Evolutionary conservation across 2,797 vertebrate species (phyloP), one percentile per base, ranked within the genome.

Genomic region (Sebastes minor): DNA sequence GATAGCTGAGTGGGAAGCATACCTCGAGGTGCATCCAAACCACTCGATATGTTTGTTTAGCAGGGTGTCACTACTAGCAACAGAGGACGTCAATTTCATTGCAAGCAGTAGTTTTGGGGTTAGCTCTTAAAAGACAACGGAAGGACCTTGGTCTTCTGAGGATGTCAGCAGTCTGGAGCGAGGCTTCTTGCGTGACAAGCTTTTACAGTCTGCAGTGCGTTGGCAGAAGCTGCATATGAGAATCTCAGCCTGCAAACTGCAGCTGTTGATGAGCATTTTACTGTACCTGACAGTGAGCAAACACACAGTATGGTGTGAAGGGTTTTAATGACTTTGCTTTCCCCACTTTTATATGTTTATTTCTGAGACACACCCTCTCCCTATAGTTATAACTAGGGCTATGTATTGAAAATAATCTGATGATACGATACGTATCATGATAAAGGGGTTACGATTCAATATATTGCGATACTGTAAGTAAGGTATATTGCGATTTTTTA

Each of bases 31-130:
- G 84, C 92, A 91, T 91, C 91, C 88, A 90, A 89, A 92, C 87
- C 90, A 94, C 87, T 89, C 78, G 88, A 92, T 93, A 91, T 94
- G 90, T 94, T 94, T 94, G 90, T 94, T 91, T 93, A 90, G 86
- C 77, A 62, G 71, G 67, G 68, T 82, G 87, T 94, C 88, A 86
- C 93, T 80, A 88, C 63, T 92, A 90, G 93, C 93, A 92, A 95
- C 93, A 81, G 81, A 76, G 76, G 71, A 88, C 81, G 79, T 81
- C 42, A 66, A 10, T 82, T 88, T 85, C 81, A 82, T 78, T 69
- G 71, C 72, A 62, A 76, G 89, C 72, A 61, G 80, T 71, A 81
- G 80, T 85, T 85, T 74, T 76, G 74, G 61, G 67, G 68, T 77
- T 72, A 9, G 78, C 49, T 76, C 74, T 62, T 56, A 56, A 76